Evolutionary conservation across 2,888 invertebrate species (phyloP), one percentile per base, ranked within the genome.

Genomic region (Dynastes grantii): DNA sequence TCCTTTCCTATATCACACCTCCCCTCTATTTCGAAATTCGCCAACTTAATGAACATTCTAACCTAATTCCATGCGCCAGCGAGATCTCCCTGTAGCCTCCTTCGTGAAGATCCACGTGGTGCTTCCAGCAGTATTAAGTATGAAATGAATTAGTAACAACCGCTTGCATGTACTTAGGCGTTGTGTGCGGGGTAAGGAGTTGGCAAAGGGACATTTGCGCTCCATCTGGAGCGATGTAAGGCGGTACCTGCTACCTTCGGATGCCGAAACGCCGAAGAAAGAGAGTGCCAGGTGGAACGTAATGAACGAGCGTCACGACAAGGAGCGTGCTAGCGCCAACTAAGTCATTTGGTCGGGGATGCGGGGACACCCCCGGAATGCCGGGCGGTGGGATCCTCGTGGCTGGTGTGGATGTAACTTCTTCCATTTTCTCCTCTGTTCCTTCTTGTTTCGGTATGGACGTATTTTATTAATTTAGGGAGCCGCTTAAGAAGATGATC

Each of bases 281-380:
- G 76, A 63, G 78, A 73, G 78, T 68, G 77, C 80, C 79, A 80
- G 80, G 81, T 80, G 78, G 68, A 79, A 76, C 77, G 75, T 81
- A 81, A 82, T 82, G 78, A 79, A 77, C 80, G 58, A 53, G 70
- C 80, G 77, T 81, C 81, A 82, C 81, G 81, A 78, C 70, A 81
- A 79, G 71, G 77, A 79, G 80, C 81, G 80, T 82, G 81, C 79
- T 78, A 77, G 55, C 65, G 51, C 61, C 73, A 80, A 76, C 78
- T 80, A 81, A 81, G 80, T 80, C 81, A 81, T 81, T 64, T 63
- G 16, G 40, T 61, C 27, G 2, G 61, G 67, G 77, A 71, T 63
- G 77, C 65, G 77, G 77, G 55, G 77, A 77, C 77, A 68, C 58
- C 40, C 16, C 32, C 49, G 16, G 45, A 45, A 8, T 45, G 45